These are phyloP conservation scores for Todiramphus saurophagus DNA, from an alignment of 2,113 vertebrate genomes.

Conservation along the genomic window DNA sequence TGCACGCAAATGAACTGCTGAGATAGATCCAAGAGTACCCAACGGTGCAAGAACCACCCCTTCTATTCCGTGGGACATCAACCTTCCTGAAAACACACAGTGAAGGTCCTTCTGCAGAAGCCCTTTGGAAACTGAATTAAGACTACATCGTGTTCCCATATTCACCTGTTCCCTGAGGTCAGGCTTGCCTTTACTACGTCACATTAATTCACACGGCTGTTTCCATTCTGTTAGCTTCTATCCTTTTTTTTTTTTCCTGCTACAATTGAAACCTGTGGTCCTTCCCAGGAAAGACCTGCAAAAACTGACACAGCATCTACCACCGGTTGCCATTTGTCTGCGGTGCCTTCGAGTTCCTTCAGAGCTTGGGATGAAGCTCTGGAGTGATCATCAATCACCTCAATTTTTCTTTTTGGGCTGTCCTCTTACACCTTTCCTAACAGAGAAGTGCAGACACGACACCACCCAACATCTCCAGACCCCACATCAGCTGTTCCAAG, in stretches of 20 bases:
- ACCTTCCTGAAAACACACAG: neutral
- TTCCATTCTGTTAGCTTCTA: neutral
- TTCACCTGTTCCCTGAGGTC: accelerated
- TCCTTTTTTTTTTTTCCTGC: neutral
- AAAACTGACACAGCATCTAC: accelerated
- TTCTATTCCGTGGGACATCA: neutral
- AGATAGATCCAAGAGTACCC: accelerated
- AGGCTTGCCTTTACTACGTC: neutral
- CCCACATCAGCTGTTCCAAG: neutral
- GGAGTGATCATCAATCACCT: accelerated
- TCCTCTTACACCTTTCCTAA: neutral
- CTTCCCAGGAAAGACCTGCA: accelerated
- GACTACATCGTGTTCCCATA: accelerated
- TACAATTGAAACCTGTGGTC: neutral
- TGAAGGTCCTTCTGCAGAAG: neutral
- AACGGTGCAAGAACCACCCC: neutral
- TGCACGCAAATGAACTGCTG: neutral
- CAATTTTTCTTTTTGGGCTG: too few species aligned
- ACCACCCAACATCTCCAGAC: neutral
- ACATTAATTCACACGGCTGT: neutral
- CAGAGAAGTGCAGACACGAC: accelerated
- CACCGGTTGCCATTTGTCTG: neutral
- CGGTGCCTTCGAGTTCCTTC: neutral
- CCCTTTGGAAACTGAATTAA: neutral
- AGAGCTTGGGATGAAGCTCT: neutral